phyloP scores from a whole-genome alignment of 2,888 invertebrate species.

The Disparrhopalites patrizii region DNA sequence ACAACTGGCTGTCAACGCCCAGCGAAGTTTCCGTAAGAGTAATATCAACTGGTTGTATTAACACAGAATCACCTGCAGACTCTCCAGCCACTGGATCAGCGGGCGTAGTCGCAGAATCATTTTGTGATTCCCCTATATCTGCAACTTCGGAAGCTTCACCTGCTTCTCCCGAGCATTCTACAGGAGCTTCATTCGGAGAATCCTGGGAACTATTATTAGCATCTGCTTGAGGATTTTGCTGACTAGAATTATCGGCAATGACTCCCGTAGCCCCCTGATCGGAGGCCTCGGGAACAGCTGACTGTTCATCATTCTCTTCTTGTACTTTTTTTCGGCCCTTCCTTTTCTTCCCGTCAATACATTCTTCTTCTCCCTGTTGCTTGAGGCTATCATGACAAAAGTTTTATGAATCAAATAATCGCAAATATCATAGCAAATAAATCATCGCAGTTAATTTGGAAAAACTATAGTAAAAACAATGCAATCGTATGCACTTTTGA shows the following conservation, averaged over 20 bases:
- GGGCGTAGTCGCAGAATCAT: not conserved
- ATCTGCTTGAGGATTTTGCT: not conserved
- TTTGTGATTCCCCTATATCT: too few species aligned
- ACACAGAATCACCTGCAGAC: too few species aligned
- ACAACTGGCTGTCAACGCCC: too few species aligned
- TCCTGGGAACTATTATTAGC: not conserved
- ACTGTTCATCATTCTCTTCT: not conserved
- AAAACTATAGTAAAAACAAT: too few species aligned
- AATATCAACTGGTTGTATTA: too few species aligned
- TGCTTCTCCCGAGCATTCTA: not conserved
- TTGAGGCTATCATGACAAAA: not conserved
- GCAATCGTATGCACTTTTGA: not conserved
- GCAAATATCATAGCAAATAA: too few species aligned
- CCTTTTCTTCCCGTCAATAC: not conserved
- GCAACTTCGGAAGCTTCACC: not conserved
- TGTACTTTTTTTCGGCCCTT: not conserved
- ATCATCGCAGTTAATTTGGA: too few species aligned
- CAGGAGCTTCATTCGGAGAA: not conserved
- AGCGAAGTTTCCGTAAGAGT: too few species aligned
- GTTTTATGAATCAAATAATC: too few species aligned
- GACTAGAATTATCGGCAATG: not conserved
- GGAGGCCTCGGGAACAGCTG: not conserved
- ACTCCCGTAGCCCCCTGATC: not conserved
- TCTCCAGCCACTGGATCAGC: not conserved
- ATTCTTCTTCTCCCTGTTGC: too few species aligned